Percentiles rank a stretch among this genome's conserved stretches.
Conservation (phyloP, 2,113 vertebrate species). For the Geothlypis trichas region DNA sequence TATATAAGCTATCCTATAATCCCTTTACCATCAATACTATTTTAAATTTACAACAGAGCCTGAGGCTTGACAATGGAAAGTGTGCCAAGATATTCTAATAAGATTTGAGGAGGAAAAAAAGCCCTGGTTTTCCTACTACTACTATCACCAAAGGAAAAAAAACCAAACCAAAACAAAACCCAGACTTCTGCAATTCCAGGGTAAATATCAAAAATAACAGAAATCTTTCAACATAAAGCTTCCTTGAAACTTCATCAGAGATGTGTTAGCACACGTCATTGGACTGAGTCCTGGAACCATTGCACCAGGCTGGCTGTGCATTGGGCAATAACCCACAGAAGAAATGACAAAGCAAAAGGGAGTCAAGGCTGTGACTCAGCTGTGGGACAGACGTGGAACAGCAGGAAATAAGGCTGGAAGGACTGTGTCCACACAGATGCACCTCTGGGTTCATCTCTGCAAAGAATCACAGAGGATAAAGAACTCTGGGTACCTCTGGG, state of each 20-base stretch:
- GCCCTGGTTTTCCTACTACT: neutral
- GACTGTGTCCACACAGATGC: neutral
- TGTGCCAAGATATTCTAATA: neutral
- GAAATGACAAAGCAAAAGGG: neutral
- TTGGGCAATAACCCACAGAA: neutral
- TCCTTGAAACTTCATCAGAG: neutral
- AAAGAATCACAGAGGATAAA: neutral
- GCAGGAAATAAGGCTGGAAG: neutral
- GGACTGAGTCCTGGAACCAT: neutral
- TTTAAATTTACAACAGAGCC: slow-evolving; percentile 6
- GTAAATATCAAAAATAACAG: neutral
- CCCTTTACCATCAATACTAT: neutral
- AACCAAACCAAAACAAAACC: neutral
- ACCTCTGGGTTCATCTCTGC: neutral
- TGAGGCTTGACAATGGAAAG: neutral
- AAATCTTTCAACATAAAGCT: neutral
- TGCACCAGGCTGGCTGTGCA: neutral
- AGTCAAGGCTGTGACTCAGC: neutral
- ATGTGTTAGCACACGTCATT: neutral
- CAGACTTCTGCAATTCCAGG: neutral
- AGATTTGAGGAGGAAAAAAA: neutral
- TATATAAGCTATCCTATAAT: neutral
- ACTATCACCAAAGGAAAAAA: neutral
- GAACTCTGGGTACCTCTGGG: too few species aligned
- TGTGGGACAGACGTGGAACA: neutral